phyloP scores from a whole-genome alignment of 2,113 vertebrate genomes.

The Dicerorhinus sumatrensis region DNA sequence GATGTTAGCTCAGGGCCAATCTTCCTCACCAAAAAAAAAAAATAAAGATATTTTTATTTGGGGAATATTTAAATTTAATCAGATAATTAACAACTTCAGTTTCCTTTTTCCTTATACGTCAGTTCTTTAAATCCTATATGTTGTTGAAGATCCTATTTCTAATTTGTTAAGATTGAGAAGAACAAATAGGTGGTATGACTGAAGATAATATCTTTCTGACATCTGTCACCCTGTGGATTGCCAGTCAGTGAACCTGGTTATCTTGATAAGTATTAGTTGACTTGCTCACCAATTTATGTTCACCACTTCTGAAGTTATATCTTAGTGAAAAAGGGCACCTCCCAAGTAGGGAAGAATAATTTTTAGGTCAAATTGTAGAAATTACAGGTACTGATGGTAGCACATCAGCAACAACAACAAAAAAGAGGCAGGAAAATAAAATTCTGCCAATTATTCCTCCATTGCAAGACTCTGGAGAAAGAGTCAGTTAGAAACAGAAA shows the following conservation, averaged over 20 bases:
- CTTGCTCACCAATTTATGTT: neutral
- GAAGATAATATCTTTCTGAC: slow-evolving; percentile 5
- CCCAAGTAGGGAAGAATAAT: neutral
- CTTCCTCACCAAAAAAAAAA: too few species aligned
- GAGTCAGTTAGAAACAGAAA: neutral
- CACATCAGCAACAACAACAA: neutral
- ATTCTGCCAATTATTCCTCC: neutral
- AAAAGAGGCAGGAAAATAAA: neutral
- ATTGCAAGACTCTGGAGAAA: neutral
- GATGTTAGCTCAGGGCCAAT: too few species aligned
- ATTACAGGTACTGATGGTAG: neutral
- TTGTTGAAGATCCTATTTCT: neutral
- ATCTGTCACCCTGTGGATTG: neutral
- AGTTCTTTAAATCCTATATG: neutral
- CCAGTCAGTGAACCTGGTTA: neutral
- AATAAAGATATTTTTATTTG: neutral
- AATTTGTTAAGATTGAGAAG: neutral
- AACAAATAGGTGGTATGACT: neutral
- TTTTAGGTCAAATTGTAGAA: slow-evolving; percentile 20
- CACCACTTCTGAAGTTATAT: neutral
- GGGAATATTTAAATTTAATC: slow-evolving; percentile 8
- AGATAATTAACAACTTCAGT: neutral
- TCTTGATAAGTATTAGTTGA: neutral
- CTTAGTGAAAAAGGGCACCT: neutral
- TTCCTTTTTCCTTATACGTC: neutral